Percentiles rank a stretch among this genome's conserved stretches.
Conservation (phyloP, 2,113 vertebrate genomes). For the Mustela lutreola region DNA sequence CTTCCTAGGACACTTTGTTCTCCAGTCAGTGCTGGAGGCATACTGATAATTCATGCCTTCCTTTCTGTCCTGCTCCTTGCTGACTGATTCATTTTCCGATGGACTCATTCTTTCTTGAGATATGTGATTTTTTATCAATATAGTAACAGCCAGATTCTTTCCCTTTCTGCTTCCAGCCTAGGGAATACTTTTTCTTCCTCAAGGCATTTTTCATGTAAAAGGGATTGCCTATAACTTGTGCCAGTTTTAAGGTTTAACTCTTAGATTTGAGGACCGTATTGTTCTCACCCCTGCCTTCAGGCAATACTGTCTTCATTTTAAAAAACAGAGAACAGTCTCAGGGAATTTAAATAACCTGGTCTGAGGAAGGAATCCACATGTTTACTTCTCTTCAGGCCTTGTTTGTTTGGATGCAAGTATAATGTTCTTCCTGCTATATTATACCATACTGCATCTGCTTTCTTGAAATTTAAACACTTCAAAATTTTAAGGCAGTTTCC, state of each 20-base stretch:
- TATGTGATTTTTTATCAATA: conserved; percentile 28
- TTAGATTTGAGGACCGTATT: not conserved
- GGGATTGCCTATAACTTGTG: not conserved
- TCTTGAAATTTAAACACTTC: not conserved
- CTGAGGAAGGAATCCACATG: not conserved
- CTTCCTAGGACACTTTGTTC: not conserved
- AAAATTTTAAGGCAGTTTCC: not conserved
- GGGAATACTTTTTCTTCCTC: not conserved
- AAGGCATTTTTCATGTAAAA: not conserved
- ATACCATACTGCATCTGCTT: not conserved
- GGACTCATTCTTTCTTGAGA: conserved; percentile 11
- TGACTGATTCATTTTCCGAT: conserved; percentile 35
- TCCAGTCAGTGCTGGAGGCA: not conserved
- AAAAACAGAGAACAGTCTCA: not conserved
- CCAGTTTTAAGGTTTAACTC: conserved; percentile 16
- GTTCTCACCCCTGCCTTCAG: not conserved
- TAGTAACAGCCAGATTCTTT: not conserved
- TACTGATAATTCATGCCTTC: not conserved
- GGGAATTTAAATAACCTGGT: not conserved
- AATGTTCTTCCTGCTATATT: not conserved
- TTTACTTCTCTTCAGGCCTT: not conserved
- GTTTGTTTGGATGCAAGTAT: not conserved
- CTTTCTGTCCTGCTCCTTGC: not conserved
- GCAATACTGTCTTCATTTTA: not conserved
- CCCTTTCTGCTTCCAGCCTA: not conserved